Conservation (phyloP, 37 sponge, comb jelly and placozoan species). For the Sycon ciliatum region DNA sequence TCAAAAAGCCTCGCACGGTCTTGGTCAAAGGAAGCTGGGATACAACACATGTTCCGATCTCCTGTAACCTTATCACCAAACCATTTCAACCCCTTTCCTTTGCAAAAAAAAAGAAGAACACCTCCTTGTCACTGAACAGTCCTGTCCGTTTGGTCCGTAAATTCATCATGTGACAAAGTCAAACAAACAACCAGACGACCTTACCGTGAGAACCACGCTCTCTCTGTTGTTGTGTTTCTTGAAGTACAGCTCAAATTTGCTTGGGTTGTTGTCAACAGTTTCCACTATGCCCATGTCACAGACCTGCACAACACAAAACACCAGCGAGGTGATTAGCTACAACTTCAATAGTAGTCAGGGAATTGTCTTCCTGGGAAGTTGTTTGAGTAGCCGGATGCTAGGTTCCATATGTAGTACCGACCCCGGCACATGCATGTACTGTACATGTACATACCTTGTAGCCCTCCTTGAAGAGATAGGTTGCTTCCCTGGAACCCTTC, state of each 20-base stretch:
- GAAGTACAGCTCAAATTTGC: constrained; percentile 46
- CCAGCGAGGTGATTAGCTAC: too few relatives aligned
- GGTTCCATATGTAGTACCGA: neutral
- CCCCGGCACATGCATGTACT: neutral
- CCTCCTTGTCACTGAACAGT: too few relatives aligned
- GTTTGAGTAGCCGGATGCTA: neutral
- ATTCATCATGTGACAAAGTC: too few relatives aligned
- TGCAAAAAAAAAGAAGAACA: too few relatives aligned
- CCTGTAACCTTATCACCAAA: too few relatives aligned
- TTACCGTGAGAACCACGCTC: constrained; percentile 38
- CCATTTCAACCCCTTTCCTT: too few relatives aligned
- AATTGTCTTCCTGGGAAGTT: neutral
- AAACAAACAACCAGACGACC: too few relatives aligned
- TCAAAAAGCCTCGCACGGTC: too few relatives aligned
- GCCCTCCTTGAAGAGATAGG: constrained; percentile 27
- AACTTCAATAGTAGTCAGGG: neutral
- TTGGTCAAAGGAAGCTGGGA: too few relatives aligned
- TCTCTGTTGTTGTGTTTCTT: constrained; percentile 41
- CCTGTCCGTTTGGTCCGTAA: too few relatives aligned
- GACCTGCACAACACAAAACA: constrained; percentile 27
- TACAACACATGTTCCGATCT: too few relatives aligned
- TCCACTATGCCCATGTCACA: constrained; percentile 55
- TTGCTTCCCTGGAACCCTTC: constrained; percentile 16
- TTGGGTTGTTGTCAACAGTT: constrained; percentile 39
- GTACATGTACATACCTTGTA: constrained; percentile 32